These are phyloP conservation scores for Eupithecia subfuscata DNA, from an alignment of 2,888 invertebrate genomes.

Conservation along the genomic window DNA sequence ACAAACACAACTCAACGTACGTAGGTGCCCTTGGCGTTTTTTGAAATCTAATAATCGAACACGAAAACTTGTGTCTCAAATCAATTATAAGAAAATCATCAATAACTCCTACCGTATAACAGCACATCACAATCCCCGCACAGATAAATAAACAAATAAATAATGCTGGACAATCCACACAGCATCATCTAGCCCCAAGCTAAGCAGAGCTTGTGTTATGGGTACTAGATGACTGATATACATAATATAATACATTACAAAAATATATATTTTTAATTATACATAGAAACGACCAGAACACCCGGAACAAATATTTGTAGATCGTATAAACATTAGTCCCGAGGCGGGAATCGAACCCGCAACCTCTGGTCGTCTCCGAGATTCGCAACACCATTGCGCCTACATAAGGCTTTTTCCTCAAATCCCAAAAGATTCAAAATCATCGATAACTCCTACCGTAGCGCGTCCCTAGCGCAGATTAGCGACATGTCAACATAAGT, in stretches of 20 bases:
- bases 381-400: constrained; percentile 23
- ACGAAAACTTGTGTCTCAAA: neutral
- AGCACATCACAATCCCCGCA: constrained; percentile 51
- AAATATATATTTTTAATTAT: no score
- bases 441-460: constrained; percentile 12
- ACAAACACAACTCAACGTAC: neutral
- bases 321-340: no score
- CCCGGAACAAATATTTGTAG: no score
- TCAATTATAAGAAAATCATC: neutral
- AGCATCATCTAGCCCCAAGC: no score
- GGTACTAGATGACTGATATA: no score
- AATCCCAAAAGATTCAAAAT: neutral
- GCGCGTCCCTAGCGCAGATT: constrained; percentile 55
- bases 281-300: no score
- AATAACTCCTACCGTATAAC: neutral
- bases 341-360: no score
- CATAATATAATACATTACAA: no score
- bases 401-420: constrained; percentile 45
- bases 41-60: neutral
- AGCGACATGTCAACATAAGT: constrained; percentile 61
- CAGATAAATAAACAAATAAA: no score
- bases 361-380: no score
- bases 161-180: no score
- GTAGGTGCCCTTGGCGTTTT: neutral
- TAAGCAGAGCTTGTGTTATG: no score